A percentile compares a stretch with the other conserved stretches of the same genome.
phyloP scores from a whole-genome alignment of 2,888 invertebrate genomes.

The Encarsia formosa region DNA sequence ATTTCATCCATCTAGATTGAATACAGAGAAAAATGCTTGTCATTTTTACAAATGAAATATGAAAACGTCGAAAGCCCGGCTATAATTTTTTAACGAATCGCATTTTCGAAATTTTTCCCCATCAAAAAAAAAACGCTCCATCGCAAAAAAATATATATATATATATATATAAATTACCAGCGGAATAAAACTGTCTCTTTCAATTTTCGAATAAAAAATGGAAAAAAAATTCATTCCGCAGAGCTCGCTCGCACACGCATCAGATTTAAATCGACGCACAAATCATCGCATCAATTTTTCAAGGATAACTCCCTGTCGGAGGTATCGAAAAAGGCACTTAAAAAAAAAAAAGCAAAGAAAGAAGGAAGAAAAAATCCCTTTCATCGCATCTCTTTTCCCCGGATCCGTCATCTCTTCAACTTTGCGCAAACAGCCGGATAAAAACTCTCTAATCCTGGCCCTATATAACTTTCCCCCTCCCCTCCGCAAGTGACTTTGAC shows the following conservation, averaged over 20 bases:
- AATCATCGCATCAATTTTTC: too few species aligned
- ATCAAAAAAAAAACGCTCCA: background rate
- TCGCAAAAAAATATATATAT: background rate
- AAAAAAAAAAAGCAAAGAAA: background rate
- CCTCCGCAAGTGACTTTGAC: conserved; percentile 2
- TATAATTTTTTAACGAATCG: too few species aligned
- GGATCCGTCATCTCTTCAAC: too few species aligned
- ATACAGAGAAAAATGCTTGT: too few species aligned
- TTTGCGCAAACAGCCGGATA: too few species aligned
- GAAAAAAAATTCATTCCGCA: background rate
- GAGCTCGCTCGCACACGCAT: background rate
- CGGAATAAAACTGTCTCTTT: conserved; percentile 10
- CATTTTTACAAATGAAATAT: too few species aligned
- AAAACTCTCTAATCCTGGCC: background rate
- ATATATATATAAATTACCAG: conserved; percentile 15
- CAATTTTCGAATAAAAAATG: background rate
- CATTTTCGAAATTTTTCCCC: too few species aligned
- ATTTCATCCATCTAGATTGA: too few species aligned
- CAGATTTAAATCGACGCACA: background rate
- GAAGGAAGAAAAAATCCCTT: conserved; percentile 3
- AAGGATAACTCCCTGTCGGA: too few species aligned
- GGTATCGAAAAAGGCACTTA: background rate
- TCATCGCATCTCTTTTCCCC: too few species aligned
- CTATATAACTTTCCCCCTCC: conserved; percentile 1
- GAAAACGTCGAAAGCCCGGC: too few species aligned